Evolutionary conservation across 2,797 vertebrate genomes (phyloP), one percentile per base, ranked within the genome.

Genomic region (Cottoperca gobio): DNA sequence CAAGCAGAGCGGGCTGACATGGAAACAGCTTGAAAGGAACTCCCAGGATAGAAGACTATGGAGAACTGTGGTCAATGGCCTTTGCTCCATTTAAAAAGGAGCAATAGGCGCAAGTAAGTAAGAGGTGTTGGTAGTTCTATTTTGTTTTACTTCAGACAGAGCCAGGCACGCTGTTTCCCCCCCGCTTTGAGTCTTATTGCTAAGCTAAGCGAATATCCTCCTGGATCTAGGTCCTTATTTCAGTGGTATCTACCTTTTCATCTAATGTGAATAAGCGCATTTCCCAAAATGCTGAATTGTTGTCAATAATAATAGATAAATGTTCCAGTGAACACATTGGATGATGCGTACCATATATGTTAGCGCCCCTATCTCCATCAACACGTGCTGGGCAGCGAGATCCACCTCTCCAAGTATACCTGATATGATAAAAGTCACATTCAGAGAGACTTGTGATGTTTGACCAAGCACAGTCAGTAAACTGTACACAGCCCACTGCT

Each of bases 331-430:
- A 49, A 76, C 6, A 67, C 40, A 64, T 3, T 64, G 17, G 2
- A 26, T 48, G 8, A 58, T 59, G n/a, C 70, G 45, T 90, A 99
- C 98, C 97, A 97, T 97, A 79, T 96, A 99, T 0, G 87, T 91
- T 0, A 96, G 91, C 12, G 82, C 1, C 19, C 93, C 92, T 54
- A 98, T 43, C 85, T 98, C 96, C 0, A 93, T 21, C 70, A 97
- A 58, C 6, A 98, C 58, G 7, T 97, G 96, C 58, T 99, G 97
- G 0, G 97, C 96, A 0, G 96, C 97, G 65, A 99, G 92, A 79
- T 98, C 95, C 65, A 84, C 88, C 73, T 96, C 95, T 0, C 96
- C 95, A 3, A 99, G 93, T 55, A 95, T 48, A 60, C 98, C 98
- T 99, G 73, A 46, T 21, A 33, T 33, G 23, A 78, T 3, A 72